Percentiles rank a stretch among this genome's conserved stretches.
Conservation (phyloP, 2,888 invertebrate species). For the Nomada hirtipes region DNA sequence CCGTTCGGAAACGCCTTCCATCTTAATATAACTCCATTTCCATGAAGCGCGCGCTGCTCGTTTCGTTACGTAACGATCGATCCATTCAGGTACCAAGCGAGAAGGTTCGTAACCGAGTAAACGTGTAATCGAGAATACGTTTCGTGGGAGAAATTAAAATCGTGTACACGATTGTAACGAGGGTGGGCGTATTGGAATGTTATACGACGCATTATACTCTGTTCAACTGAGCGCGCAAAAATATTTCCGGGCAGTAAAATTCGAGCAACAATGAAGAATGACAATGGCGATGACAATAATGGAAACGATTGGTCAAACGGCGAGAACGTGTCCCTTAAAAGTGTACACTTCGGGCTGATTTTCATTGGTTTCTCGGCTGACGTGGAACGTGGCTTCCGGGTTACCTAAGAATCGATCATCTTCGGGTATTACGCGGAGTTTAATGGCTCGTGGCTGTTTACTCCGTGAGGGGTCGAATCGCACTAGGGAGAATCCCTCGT, state of each 20-base stretch:
- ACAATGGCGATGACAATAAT: not conserved
- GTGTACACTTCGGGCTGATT: not conserved
- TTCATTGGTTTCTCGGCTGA: not conserved
- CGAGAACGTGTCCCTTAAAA: not conserved
- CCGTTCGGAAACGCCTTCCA: constrained; percentile 57
- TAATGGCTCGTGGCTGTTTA: constrained; percentile 67
- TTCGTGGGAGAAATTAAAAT: too few relatives aligned
- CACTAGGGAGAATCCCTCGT: constrained; percentile 63
- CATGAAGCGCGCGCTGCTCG: constrained; percentile 39
- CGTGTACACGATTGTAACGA: too few relatives aligned
- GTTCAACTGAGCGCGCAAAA: too few relatives aligned
- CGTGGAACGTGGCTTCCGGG: constrained; percentile 17
- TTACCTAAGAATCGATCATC: constrained; percentile 70
- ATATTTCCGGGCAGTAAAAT: too few relatives aligned
- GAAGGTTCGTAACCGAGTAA: constrained; percentile 25
- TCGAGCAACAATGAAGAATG: too few relatives aligned
- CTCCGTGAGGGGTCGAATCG: constrained; percentile 53
- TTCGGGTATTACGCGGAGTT: constrained; percentile 61
- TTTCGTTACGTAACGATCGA: constrained; percentile 38
- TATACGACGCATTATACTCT: too few relatives aligned
- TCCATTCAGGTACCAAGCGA: constrained; percentile 16
- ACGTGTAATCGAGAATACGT: not conserved
- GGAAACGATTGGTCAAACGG: not conserved
- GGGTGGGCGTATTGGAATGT: too few relatives aligned
- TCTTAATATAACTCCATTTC: constrained; percentile 58